Evolutionary conservation across 1,140 invertebrate species (phyloP), one percentile per base, ranked within the genome.

Genomic region (Mactra quadrangularis): DNA sequence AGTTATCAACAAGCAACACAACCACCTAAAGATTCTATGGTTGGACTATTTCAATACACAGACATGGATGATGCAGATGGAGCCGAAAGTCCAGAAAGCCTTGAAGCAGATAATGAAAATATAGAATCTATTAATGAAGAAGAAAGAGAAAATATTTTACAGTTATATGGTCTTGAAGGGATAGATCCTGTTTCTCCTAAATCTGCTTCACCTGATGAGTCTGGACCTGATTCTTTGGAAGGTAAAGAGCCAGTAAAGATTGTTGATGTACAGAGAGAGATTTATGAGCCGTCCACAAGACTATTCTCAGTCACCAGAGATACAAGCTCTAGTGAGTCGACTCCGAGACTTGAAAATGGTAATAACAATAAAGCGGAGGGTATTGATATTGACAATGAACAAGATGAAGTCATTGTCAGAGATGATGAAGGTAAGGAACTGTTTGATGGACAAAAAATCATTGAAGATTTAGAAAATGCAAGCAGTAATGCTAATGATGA

Each of bases 1-100:
- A 47, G n/a, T 22, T 9, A 22, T 25, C 22, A 53, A 41, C 7
- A 38, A 70, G 59, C 15, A 31, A 45, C 50, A 59, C 11, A 27
- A 29, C 19, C 29, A 33, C 27, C 33, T 27, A 41, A 33, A 47
- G 66, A 81, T 47, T 13, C 47, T 17, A 47, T 47, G 22, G 77
- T 81, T n/a, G 77, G 77, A 41, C 33, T 81, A 22, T 81, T 81
- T 33, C 77, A 81, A 27, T 71, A 81, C 57, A n/a, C n/a, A 19
- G 31, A 83, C n/a, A 25, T 25, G 25, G 41, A 64, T 25, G 78
- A 71, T 47, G 31, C 9, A 3, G 81, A 83, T 15, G 55, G 62
- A n/a, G 41, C 19, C n/a, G 66, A 55, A 19, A 83, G 70, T 45
- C 71, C 81, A 31, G 70, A 53, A 17, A 31, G 25, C 50, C 45